Evolutionary conservation across 2,888 invertebrate species (phyloP), one percentile per base, ranked within the genome.

Genomic region (Nipponacmea schrenckii): DNA sequence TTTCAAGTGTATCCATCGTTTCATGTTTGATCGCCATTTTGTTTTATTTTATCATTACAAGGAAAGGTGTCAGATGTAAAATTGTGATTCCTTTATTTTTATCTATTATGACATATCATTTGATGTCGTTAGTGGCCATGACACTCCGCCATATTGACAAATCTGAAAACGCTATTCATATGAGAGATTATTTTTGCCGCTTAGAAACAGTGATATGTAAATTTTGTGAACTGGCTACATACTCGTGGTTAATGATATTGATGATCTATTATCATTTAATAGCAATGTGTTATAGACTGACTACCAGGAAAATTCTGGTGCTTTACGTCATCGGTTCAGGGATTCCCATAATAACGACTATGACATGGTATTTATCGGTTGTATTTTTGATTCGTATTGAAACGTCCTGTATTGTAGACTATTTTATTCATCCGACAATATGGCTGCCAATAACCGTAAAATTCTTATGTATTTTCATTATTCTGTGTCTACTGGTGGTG

Each of bases 161-260:
- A 24, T 31, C 66, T 4, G 64, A 70, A 44, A 63, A 69, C 63
- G 62, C 62, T 15, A 44, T 26, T 17, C 62, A 65, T 24, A 62
- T 20, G 56, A 20, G 56, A 56, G 56, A 56, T 56, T 56, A 24
- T 15, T 64, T 64, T 20, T 70, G 70, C n/a, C 46, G 48, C 0
- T 44, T 66, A 31, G 44, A 65, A 39, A 56, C 56, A 1, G 62
- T 64, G 48, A 31, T 70, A 0, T 44, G 24, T 44, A 46, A 66
- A 26, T 70, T 65, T 39, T 65, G 50, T n/a, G 65, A 70, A n/a
- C 48, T 65, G 2, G 70, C 70, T 15, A 70, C 66, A 24, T 65
- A 62, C 44, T 65, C 70, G 15, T 70, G 70, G 70, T 24, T 70
- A 46, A 70, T 70, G 70, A 50, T 65, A 7, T 65, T 70, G 26